Conservation (phyloP, 2,113 vertebrate species). For the Candoia aspera region DNA sequence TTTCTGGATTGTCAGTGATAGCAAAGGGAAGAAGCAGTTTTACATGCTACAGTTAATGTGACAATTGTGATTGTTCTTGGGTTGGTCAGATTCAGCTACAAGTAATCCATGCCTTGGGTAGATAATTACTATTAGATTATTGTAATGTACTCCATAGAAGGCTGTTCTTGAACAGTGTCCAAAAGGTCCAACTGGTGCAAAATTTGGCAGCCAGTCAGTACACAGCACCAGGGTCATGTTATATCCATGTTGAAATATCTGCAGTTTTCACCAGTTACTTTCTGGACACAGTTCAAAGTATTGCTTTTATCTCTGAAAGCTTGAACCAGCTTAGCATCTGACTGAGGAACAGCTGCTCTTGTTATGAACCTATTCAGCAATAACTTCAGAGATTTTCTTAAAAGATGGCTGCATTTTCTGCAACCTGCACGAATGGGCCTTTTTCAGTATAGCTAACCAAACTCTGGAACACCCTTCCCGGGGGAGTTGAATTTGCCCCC, state of each 20-base stretch:
- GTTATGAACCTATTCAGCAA: not conserved
- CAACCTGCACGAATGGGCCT: not conserved
- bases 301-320: not conserved
- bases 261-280: not conserved
- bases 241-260: not conserved
- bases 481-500: not conserved
- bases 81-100: not conserved
- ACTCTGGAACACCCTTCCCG: not conserved
- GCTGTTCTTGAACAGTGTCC: not conserved
- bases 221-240: not conserved
- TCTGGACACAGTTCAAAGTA: not conserved
- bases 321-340: not conserved
- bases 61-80: not conserved
- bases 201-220: not conserved
- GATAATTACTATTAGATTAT: not conserved
- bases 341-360: not conserved
- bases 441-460: not conserved
- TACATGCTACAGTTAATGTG: not conserved
- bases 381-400: not conserved
- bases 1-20: not conserved
- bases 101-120: not conserved
- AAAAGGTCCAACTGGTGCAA: not conserved
- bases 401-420: not conserved
- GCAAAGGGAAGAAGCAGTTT: not conserved
- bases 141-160: not conserved